A percentile compares a stretch with the other conserved stretches of the same genome.
phyloP scores from a whole-genome alignment of 2,113 vertebrate genomes.

The Oncorhynchus clarkii region DNA sequence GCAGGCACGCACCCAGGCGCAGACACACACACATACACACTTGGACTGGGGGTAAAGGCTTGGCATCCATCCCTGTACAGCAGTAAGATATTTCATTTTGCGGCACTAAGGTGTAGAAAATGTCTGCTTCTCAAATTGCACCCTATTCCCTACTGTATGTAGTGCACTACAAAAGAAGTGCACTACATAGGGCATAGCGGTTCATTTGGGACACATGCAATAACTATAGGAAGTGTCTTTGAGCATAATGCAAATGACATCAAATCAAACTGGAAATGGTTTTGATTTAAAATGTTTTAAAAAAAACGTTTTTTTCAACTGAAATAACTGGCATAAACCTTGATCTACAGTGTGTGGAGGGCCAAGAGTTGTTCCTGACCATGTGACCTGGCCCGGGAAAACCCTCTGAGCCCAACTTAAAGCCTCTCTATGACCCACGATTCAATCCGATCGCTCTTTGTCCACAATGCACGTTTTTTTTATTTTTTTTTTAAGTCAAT shows the following conservation, averaged over 20 bases:
- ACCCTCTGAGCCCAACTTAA: no score
- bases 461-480: no score
- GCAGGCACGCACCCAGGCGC: slow-evolving; percentile 19
- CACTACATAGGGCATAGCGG: no score
- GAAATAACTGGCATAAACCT: slow-evolving; percentile 53
- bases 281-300: slow-evolving; percentile 25
- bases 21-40: slow-evolving; percentile 19
- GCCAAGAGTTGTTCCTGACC: no score
- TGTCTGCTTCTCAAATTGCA: no score
- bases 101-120: slow-evolving; percentile 65
- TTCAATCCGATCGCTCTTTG: no score
- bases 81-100: slow-evolving; percentile 53
- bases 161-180: no score
- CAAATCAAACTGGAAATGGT: slow-evolving; percentile 29
- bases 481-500: no score
- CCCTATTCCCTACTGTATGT: no score
- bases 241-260: slow-evolving; percentile 55
- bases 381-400: no score
- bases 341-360: slow-evolving; percentile 33
- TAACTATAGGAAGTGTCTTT: slow-evolving; percentile 68
- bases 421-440: no score
- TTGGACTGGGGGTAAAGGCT: slow-evolving; percentile 25
- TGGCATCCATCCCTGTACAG: slow-evolving; percentile 45
- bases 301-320: slow-evolving; percentile 25
- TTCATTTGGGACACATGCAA: not conserved